Evolutionary conservation across 2,797 vertebrate species (phyloP), one percentile per base, ranked within the genome.

Genomic region (Poecilia wingei): DNA sequence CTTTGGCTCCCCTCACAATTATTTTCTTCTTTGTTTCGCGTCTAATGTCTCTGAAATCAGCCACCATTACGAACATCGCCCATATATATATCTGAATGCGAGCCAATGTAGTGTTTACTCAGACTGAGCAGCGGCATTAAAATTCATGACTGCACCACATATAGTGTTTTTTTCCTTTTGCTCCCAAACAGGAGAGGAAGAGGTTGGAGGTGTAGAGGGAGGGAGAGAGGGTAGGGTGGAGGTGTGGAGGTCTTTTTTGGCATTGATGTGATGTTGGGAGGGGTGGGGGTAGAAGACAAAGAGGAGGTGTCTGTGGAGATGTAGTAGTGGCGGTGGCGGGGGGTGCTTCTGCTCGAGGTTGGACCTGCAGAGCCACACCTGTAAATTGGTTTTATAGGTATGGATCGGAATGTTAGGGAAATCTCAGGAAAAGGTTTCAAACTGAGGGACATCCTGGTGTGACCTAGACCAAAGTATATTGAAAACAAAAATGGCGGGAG

Each of bases 321-420:
- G 87, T 84, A 82, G 76, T 85, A 84, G 78, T 25, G 76, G 51
- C 4, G 5, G 55, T 25, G 76, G 51, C 14, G 16, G 70, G 85
- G 86, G 84, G 84, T 92, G 92, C 94, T 95, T 94, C 89, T 90
- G 93, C 95, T 94, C 84, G 93, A 94, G 93, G 93, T 94, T 78
- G 88, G 89, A 86, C 91, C 86, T 90, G 91, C 91, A 88, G 89
- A 84, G 87, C 64, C 93, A 90, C 93, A 95, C 94, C 93, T 94
- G 93, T 94, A 95, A 95, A 95, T 94, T 94, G 92, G 89, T 94
- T 95, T 94, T 92, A 83, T 82, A 76, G 84, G 66, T 55, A 81
- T n/a, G 57, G 79, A 78, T 68, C 74, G 70, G 80, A 45, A 74
- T 81, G 78, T 78, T 39, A 43, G 72, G 33, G 43, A 81, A 87